These are phyloP conservation scores for Acyrthosiphon pisum DNA, from an alignment of 1,140 invertebrate genomes.

Conservation along the genomic window DNA sequence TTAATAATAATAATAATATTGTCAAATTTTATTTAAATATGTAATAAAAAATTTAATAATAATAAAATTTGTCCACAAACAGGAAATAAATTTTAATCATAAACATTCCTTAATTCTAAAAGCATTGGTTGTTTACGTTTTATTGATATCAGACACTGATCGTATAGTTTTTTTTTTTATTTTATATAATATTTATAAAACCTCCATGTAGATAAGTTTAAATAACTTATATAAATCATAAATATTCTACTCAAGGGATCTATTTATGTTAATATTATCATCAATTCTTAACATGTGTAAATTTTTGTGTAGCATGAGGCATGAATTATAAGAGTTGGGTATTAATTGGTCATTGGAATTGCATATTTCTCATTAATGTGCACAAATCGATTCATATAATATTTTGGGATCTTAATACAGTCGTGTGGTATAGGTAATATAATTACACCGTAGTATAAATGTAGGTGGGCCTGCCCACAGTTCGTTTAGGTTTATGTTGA, in stretches of 20 bases:
- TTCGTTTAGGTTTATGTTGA: neutral
- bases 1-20: too few species aligned
- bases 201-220: too few species aligned
- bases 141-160: neutral
- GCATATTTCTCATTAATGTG: neutral
- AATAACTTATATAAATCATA: too few species aligned
- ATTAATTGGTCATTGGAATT: neutral
- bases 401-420: neutral
- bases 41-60: too few species aligned
- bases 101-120: neutral
- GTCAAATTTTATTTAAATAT: too few species aligned
- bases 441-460: neutral
- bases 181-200: too few species aligned
- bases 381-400: neutral
- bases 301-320: neutral
- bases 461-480: neutral
- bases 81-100: neutral
- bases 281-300: neutral
- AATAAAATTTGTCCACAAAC: too few species aligned
- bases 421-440: neutral
- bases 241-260: too few species aligned
- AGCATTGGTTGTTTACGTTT: neutral
- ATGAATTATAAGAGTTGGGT: neutral
- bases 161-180: too few species aligned
- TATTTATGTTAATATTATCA: neutral